phyloP scores from a whole-genome alignment of 2,113 vertebrate species.

The Perca fluviatilis region DNA sequence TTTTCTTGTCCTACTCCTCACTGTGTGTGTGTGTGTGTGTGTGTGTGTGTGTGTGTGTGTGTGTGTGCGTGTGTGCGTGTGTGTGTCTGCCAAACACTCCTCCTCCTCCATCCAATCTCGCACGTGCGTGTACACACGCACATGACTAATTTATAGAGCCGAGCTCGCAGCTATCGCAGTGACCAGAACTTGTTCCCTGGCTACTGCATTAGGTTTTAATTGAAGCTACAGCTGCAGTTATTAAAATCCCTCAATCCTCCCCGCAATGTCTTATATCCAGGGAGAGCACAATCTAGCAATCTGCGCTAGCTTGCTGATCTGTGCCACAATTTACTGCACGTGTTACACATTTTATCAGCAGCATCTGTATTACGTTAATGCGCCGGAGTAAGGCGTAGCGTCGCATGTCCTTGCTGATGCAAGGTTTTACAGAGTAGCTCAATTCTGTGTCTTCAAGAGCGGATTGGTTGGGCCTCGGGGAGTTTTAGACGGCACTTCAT shows the following conservation, averaged over 20 bases:
- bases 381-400: slow-evolving; percentile 12
- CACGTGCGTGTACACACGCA: slow-evolving; percentile 18
- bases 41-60: not conserved
- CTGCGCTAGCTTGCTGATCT: slow-evolving; percentile 33
- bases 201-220: slow-evolving; percentile 60
- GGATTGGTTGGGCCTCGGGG: slow-evolving; percentile 54
- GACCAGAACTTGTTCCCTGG: slow-evolving; percentile 54
- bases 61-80: not conserved
- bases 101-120: slow-evolving; percentile 17
- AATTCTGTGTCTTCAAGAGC: slow-evolving; percentile 49
- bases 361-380: slow-evolving; percentile 46
- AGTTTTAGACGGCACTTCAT: slow-evolving; percentile 48
- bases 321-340: slow-evolving; percentile 33
- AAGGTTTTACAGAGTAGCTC: slow-evolving; percentile 47
- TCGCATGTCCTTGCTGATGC: slow-evolving; percentile 48
- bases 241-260: slow-evolving; percentile 47
- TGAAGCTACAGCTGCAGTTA: slow-evolving; percentile 59
- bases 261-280: slow-evolving; percentile 12
- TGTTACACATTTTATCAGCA: slow-evolving; percentile 43
- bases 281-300: slow-evolving; percentile 40
- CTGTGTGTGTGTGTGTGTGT: slow-evolving; percentile 6
- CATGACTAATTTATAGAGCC: slow-evolving; percentile 62
- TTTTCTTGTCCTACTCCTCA: slow-evolving; percentile 27
- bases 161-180: slow-evolving; percentile 40
- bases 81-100: slow-evolving; percentile 27